Evolutionary conservation across 2,797 vertebrate genomes (phyloP).

Genomic region (Anas bahamensis): DNA sequence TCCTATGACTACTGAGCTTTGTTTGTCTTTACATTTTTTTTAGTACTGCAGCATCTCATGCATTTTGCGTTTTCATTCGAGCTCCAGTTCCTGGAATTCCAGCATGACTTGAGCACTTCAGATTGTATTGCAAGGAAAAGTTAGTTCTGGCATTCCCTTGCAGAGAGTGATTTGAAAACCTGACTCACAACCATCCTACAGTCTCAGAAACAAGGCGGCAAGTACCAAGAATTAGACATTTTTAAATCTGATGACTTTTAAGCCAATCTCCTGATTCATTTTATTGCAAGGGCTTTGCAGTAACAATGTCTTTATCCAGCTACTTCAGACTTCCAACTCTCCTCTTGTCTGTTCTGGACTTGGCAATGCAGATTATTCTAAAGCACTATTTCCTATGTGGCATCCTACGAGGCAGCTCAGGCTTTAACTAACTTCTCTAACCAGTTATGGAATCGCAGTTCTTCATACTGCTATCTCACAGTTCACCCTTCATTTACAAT

Average conservation of each 20-base stretch:
- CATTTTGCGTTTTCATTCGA: conserved; percentile 35
- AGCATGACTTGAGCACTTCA: neutral
- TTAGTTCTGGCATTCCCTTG: conserved; percentile 54
- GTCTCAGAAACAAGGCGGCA: neutral
- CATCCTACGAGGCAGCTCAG: neutral
- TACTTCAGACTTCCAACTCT: neutral
- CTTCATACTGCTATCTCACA: neutral
- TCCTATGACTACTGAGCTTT: neutral
- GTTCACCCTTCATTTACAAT: neutral
- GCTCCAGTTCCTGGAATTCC: conserved; percentile 58
- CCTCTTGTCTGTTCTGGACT: neutral
- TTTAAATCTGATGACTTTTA: neutral
- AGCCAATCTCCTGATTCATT: neutral
- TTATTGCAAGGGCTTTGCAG: neutral
- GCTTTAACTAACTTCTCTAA: neutral
- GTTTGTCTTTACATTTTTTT: neutral
- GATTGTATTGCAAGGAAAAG: conserved; percentile 38
- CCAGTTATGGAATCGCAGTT: neutral
- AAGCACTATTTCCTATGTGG: neutral
- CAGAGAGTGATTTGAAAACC: conserved; percentile 26
- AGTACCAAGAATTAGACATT: neutral
- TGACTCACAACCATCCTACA: neutral
- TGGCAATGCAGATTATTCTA: neutral
- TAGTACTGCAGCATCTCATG: neutral
- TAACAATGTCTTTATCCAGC: neutral